These are phyloP conservation scores for Gymnopithys bicolor DNA, from an alignment of 2,797 vertebrate species.

Conservation along the genomic window DNA sequence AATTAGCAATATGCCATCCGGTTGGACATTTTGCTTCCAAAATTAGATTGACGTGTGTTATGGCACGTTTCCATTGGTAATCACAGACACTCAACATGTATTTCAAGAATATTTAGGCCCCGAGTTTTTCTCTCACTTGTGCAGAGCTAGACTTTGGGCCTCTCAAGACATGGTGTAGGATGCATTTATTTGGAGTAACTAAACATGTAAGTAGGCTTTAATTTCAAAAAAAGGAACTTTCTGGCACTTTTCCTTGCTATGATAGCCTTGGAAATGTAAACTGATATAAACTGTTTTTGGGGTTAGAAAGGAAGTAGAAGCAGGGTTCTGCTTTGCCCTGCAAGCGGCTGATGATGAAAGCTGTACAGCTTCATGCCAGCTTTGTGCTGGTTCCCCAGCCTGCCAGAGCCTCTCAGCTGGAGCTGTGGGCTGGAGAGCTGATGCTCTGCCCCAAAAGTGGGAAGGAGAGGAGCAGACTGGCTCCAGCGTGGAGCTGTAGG, in stretches of 20 bases:
- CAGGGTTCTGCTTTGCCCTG: not conserved
- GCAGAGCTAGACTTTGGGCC: slow-evolving; percentile 11
- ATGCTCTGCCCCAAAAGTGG: accelerated
- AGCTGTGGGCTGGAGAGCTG: not conserved
- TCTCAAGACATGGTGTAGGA: not conserved
- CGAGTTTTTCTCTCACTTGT: slow-evolving; percentile 35
- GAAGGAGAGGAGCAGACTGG: not conserved
- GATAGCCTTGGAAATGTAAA: slow-evolving; percentile 49
- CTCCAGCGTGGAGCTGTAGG: not conserved
- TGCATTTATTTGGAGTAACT: slow-evolving; percentile 1
- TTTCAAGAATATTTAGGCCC: slow-evolving; percentile 38
- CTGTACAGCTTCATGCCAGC: accelerated
- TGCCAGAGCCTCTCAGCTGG: accelerated
- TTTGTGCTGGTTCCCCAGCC: accelerated
- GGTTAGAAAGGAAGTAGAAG: not conserved
- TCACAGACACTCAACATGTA: slow-evolving; percentile 45
- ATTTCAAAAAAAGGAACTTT: not conserved
- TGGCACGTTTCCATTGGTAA: slow-evolving; percentile 65
- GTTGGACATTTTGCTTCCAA: slow-evolving; percentile 69
- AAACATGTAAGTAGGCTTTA: slow-evolving; percentile 15
- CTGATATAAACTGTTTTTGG: slow-evolving; percentile 13
- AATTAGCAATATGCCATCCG: slow-evolving; percentile 3
- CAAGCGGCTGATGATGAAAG: accelerated
- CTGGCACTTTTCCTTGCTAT: slow-evolving; percentile 45
- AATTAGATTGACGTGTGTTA: slow-evolving; percentile 54